phyloP scores from a whole-genome alignment of 2,113 vertebrate species.

The Campylorhamphus procurvoides region DNA sequence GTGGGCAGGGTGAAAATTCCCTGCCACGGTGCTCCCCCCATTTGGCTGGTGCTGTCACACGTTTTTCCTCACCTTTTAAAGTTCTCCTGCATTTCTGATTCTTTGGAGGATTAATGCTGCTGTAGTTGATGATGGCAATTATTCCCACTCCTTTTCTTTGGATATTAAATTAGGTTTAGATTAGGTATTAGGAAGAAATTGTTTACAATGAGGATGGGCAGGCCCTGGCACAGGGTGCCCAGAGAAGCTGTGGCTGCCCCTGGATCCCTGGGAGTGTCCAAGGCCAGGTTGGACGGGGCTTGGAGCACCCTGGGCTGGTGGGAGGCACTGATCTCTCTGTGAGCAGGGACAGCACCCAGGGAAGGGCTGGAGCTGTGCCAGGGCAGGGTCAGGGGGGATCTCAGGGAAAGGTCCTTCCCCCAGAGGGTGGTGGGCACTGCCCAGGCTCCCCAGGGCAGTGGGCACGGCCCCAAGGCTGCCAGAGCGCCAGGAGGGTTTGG shows the following conservation, averaged over 20 bases:
- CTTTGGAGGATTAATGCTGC: background rate
- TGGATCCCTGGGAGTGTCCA: background rate
- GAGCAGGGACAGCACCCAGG: background rate
- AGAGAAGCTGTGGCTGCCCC: background rate
- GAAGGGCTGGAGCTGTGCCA: background rate
- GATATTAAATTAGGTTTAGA: background rate
- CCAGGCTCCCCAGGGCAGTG: background rate
- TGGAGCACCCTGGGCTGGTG: background rate
- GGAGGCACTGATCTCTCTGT: background rate
- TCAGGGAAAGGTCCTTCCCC: background rate
- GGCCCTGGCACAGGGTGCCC: background rate
- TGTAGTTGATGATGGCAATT: background rate
- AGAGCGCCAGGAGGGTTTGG: background rate
- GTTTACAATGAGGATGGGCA: accelerated
- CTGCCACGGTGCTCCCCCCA: background rate
- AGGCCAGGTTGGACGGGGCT: background rate
- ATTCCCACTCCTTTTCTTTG: background rate
- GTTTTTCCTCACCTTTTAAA: background rate
- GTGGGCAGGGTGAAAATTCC: background rate
- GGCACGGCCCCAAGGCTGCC: background rate
- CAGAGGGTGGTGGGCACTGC: background rate
- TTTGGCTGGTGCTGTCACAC: background rate
- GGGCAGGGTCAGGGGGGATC: background rate
- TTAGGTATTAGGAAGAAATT: background rate
- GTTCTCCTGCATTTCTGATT: background rate